phyloP scores from a whole-genome alignment of 2,888 invertebrate species.

The Antheraea assamensis region DNA sequence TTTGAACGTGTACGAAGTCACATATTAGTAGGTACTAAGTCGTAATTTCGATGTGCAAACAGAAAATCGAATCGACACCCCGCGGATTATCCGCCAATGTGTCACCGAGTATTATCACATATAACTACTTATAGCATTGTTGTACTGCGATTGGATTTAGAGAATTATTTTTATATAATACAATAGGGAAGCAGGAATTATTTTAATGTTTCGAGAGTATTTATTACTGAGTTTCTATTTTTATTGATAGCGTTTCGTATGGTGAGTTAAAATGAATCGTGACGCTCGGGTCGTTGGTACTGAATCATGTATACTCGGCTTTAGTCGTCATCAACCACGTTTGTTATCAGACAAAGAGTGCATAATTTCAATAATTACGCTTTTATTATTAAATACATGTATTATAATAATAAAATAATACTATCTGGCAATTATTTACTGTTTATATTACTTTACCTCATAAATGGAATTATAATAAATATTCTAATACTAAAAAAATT shows the following conservation, averaged over 20 bases:
- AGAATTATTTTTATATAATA: slow-evolving; percentile 11
- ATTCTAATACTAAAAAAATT: too few species aligned
- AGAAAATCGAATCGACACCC: slow-evolving; percentile 19
- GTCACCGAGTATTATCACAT: neutral
- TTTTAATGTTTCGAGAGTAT: neutral
- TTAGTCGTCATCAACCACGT: too few species aligned
- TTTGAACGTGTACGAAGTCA: neutral
- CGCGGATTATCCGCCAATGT: slow-evolving; percentile 17
- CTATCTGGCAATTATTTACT: too few species aligned
- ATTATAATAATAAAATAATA: too few species aligned
- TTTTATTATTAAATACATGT: too few species aligned
- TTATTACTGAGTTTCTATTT: neutral
- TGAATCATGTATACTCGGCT: too few species aligned
- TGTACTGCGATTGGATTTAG: neutral
- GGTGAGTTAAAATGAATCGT: neutral
- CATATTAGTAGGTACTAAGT: neutral
- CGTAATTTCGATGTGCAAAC: slow-evolving; percentile 22
- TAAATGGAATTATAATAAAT: too few species aligned
- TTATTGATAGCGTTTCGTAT: neutral
- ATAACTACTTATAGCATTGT: neutral
- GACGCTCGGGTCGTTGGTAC: too few species aligned
- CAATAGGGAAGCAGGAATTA: slow-evolving; percentile 1
- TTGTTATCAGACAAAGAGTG: too few species aligned
- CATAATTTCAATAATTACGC: too few species aligned
- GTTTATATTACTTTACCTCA: too few species aligned